Base-by-base conservation (phyloP, 2,888 invertebrate genomes). In the Amblyjoppa proteus region DNA sequence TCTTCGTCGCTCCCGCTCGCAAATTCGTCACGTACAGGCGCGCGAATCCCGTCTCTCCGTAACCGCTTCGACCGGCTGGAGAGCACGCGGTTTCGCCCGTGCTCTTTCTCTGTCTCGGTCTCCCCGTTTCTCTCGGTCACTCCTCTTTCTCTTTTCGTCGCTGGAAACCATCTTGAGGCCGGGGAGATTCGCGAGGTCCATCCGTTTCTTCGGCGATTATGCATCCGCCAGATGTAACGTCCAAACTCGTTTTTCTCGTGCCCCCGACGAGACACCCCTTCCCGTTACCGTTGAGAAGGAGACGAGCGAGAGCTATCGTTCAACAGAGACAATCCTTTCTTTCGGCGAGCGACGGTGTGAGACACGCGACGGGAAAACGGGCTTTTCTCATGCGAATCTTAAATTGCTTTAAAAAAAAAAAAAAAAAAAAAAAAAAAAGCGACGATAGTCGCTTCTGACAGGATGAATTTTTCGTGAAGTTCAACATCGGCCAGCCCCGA, bases 191-290 rank as follows among this genome's bases (percentile, higher is more conserved):
- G 74, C 58, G 61, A 53, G 66, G 56, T 73, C 53, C 81, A 75
- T 84, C 80, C 83, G 83, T 76, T 81, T 81, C 68, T 41, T 69
- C 45, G 13, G 53, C 28, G 83, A 86, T 85, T 85, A 80, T 85
- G 83, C 85, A 85, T 85, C 85, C 83, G 80, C 85, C 85, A 85
- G 85, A 85, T 85, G 85, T 83, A 83, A 79, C 82, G n/a, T 61
- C 68, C 80, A 69, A 85, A 85, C 85, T 85, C 69, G 85, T 85
- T 85, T 80, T 83, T 77, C 53, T 61, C 53, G 34, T 61, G 74
- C 20, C 3, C n/a, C n/a, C 5, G 51, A 64, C 13, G 68, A 69
- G 31, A 31, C n/a, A 16, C 71, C 38, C 13, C 9, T 41, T 38
- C 64, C n/a, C 13, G 53, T 75, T 25, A 61, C 70, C 70, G 70